Percentiles rank a stretch among this genome's conserved stretches.
Evolutionary conservation across 2,113 vertebrate species (phyloP).

Genomic region (Dermatemys mawii): DNA sequence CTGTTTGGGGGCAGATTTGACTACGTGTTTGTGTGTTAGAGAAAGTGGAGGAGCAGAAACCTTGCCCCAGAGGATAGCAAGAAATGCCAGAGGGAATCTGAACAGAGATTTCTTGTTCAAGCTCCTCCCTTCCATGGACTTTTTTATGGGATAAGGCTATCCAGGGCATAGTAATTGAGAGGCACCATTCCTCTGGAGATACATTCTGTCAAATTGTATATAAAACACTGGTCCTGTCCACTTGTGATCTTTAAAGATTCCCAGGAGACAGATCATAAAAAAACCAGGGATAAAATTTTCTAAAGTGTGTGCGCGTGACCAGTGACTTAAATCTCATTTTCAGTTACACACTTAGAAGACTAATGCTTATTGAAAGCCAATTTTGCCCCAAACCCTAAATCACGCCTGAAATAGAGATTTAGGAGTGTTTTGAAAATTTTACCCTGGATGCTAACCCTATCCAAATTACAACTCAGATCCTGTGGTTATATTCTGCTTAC

Average conservation of each 20-base stretch:
- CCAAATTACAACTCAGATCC: background rate
- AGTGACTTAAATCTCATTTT: background rate
- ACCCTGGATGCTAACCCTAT: background rate
- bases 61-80: background rate
- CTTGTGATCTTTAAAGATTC: background rate
- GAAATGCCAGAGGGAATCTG: rapidly evolving
- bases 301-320: background rate
- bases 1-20: background rate
- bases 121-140: background rate
- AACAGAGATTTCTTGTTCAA: background rate
- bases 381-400: background rate
- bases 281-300: background rate
- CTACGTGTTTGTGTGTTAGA: background rate
- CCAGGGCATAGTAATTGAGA: background rate
- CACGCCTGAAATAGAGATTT: background rate
- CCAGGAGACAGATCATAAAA: background rate
- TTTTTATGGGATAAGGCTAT: no score
- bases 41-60: background rate
- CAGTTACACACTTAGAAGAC: background rate
- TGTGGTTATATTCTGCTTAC: background rate
- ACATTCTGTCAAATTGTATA: background rate
- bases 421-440: background rate
- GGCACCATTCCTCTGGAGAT: background rate
- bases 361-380: background rate
- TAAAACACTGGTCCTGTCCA: background rate